These are phyloP conservation scores for Hypolimnas misippus DNA, from an alignment of 2,888 invertebrate genomes.

Conservation along the genomic window DNA sequence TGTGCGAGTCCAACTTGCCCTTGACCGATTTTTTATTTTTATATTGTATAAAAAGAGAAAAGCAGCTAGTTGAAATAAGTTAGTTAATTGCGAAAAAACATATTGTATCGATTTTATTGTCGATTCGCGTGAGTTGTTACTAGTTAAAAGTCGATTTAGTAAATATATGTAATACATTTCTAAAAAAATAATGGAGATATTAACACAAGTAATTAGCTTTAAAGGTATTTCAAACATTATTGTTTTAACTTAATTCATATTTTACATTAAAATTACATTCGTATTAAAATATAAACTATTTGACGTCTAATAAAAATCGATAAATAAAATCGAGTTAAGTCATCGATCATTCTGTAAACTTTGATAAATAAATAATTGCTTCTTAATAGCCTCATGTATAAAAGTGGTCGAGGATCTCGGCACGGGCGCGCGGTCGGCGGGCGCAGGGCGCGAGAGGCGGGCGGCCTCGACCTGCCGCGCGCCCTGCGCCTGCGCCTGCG, in stretches of 20 bases:
- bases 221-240: too few relatives aligned
- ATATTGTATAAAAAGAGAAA: not conserved
- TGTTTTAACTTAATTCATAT: too few relatives aligned
- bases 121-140: not conserved
- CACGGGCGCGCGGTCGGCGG: slow-evolving; percentile 12
- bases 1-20: too few relatives aligned
- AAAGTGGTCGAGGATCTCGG: not conserved
- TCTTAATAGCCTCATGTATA: not conserved
- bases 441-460: slow-evolving; percentile 35
- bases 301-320: too few relatives aligned
- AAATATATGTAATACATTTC: not conserved
- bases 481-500: not conserved
- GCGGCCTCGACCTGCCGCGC: slow-evolving; percentile 45
- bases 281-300: too few relatives aligned
- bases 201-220: too few relatives aligned
- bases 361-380: too few relatives aligned
- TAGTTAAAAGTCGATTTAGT: slow-evolving; percentile 4
- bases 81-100: not conserved
- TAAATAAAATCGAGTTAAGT: too few relatives aligned
- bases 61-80: not conserved
- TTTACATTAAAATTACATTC: too few relatives aligned
- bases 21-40: not conserved
- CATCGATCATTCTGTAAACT: too few relatives aligned
- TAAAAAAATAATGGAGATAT: too few relatives aligned
- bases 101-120: not conserved